Evolutionary conservation across 2,888 invertebrate species (phyloP), one percentile per base, ranked within the genome.

Genomic region (Coelinius sp.): DNA sequence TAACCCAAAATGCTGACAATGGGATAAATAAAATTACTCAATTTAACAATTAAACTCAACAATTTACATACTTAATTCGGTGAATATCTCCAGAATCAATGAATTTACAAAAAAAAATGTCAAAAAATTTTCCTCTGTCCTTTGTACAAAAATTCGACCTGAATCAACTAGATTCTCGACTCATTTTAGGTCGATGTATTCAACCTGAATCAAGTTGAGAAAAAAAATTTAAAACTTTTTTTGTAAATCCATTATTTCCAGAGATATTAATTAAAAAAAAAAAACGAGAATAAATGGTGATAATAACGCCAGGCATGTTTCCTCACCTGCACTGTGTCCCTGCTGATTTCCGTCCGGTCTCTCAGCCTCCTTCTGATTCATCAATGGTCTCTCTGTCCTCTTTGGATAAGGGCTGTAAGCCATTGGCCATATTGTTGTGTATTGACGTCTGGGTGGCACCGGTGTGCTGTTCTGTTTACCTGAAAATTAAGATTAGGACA

Each of bases 381-480:
- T 79, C 62, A 84, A 80, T 67, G 87, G 87, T 76, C 82, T 82
- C 79, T 88, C 87, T 70, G 87, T 88, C 82, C 85, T 83, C 80
- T 85, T 85, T 76, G 86, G 82, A 80, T 85, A 82, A 71, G 86
- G 85, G 80, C 85, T 83, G 82, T 87, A 83, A 70, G 83, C 80
- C 73, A 85, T 81, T 64, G 87, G 86, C 87, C 87, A 86, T 67
- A 84, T 77, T 67, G 87, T 87, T 77, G 87, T 87, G 72, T 81
- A 80, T 71, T 78, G 78, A 80, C 83, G 85, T 80, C 79, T 83
- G 72, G 84, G 79, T 74, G 86, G 85, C 59, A 78, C 76, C 73
- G 85, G 80, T 77, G 84, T 82, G 71, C 85, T 87, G 80, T 83
- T 84, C 80, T 84, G 83, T 80, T 82, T 83, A 76, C 86, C 87